phyloP scores from a whole-genome alignment of 1,140 invertebrate genomes.

The Melipona quadrifasciata region DNA sequence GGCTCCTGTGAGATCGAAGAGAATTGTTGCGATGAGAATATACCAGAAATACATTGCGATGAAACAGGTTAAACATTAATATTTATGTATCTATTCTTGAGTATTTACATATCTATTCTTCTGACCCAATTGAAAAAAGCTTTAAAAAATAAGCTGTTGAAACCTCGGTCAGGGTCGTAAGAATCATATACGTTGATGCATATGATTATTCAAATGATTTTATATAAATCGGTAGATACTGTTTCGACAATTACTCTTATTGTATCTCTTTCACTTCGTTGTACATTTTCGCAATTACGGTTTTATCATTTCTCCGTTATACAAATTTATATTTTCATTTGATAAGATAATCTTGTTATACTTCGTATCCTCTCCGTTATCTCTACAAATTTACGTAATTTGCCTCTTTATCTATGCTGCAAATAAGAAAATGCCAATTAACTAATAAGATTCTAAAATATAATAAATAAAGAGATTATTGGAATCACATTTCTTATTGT shows the following conservation, averaged over 20 bases:
- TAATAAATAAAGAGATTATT: not conserved
- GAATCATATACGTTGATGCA: not conserved
- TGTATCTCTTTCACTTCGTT: not conserved
- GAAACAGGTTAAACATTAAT: not conserved
- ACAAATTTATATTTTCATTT: constrained; percentile 13
- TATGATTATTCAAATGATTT: constrained; percentile 1
- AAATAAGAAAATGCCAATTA: not conserved
- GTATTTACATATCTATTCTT: not conserved
- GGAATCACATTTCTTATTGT: not conserved
- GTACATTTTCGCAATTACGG: not conserved
- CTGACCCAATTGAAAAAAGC: not conserved
- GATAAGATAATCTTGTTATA: not conserved
- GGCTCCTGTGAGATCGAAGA: not conserved
- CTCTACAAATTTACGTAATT: not conserved
- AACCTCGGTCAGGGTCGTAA: not conserved
- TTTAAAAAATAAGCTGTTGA: not conserved
- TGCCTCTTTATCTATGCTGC: too few species aligned
- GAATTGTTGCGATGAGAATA: not conserved
- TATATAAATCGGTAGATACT: not conserved
- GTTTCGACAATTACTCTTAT: not conserved
- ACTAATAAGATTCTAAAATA: not conserved
- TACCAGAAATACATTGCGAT: not conserved
- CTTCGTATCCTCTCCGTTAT: not conserved
- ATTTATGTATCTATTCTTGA: not conserved
- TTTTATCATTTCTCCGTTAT: constrained; percentile 3